Base-by-base conservation (phyloP, 2,113 vertebrate genomes). In the Lagenorhynchus albirostris region DNA sequence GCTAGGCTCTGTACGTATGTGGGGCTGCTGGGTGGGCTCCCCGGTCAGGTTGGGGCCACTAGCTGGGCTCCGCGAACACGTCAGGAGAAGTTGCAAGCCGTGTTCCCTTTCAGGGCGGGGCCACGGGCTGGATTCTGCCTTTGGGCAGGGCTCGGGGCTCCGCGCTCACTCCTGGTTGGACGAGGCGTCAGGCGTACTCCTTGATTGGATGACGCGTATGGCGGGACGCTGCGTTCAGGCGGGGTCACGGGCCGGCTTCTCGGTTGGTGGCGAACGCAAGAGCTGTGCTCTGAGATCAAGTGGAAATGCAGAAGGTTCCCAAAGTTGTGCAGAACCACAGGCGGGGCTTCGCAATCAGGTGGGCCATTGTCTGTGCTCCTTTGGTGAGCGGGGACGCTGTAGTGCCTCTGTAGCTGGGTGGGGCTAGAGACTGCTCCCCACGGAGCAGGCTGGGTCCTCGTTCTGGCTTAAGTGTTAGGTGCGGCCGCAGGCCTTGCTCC, bases 211-310 rank as follows among this genome's bases (percentile, higher is more conserved):
- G 65, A 33, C 3, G 18, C 6, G 0, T 1, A 2, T 6, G 1
- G 21, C n/a, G 0, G 6, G 15, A 41, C 33, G 33, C 71, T 10
- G 11, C 38, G 23, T 62, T 81, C 76, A 11, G 53, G 55, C 0
- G 6, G 23, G 31, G 0, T 4, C 18, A 18, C 1, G 7, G 0
- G 1, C 14, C 9, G 0, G 13, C 8, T 41, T n/a, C 2, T 1
- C 31, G 3, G 1, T 17, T 23, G 50, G 10, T 25, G 29, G 10
- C 1, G 1, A 7, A 2, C 1, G 1, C 4, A 29, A 38, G 33
- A 58, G 38, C 6, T 2, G 67, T 41, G 8, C 53, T n/a, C 12
- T 25, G 29, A 13, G 9, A 9, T 20, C 8, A 26, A 65, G 76
- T 2, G 2, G 7, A 13, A 41, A 62, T 11, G 23, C 23, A n/a